Percentiles rank a stretch among this genome's conserved stretches.
These are phyloP conservation scores for Drosophila prostipennis DNA, from an alignment of 2,888 invertebrate species.

Conservation along the genomic window DNA sequence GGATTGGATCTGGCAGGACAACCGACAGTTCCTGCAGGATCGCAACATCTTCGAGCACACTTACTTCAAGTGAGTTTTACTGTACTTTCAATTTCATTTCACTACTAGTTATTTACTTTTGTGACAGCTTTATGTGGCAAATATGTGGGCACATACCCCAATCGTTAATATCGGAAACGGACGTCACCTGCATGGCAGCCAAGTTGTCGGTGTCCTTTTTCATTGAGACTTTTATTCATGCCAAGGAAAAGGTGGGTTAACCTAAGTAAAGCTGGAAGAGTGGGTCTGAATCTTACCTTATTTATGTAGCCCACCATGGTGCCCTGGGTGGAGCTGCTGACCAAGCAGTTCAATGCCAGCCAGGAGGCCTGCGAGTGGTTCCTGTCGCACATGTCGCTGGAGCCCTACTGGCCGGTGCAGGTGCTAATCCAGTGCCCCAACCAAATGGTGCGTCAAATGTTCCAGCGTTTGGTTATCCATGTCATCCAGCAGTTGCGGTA, in stretches of 20 bases:
- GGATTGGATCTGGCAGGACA: slow-evolving; percentile 99
- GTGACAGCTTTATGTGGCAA: slow-evolving; percentile 96
- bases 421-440: slow-evolving; percentile 97
- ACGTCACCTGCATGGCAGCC: slow-evolving; percentile 93
- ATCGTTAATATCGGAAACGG: slow-evolving; percentile 91
- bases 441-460: slow-evolving; percentile 98
- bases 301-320: slow-evolving; percentile 93
- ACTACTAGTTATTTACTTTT: background rate
- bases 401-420: slow-evolving; percentile 98
- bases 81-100: background rate
- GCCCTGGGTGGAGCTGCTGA: slow-evolving; percentile 97
- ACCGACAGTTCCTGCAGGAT: slow-evolving; percentile 97
- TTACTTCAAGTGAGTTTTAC: slow-evolving; percentile 92
- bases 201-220: slow-evolving; percentile 97
- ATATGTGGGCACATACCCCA: slow-evolving; percentile 97
- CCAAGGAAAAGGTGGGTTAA: slow-evolving; percentile 93
- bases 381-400: slow-evolving; percentile 95
- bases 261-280: too few species aligned
- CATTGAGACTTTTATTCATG: slow-evolving; percentile 97
- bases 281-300: background rate
- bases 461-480: slow-evolving; percentile 96
- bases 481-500: slow-evolving; percentile 95
- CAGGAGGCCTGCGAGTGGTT: slow-evolving; percentile 96
- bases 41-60: slow-evolving; percentile 98
- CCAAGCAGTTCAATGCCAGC: slow-evolving; percentile 97